Evolutionary conservation across 1,140 invertebrate genomes (phyloP).

Genomic region (Bombus huntii): DNA sequence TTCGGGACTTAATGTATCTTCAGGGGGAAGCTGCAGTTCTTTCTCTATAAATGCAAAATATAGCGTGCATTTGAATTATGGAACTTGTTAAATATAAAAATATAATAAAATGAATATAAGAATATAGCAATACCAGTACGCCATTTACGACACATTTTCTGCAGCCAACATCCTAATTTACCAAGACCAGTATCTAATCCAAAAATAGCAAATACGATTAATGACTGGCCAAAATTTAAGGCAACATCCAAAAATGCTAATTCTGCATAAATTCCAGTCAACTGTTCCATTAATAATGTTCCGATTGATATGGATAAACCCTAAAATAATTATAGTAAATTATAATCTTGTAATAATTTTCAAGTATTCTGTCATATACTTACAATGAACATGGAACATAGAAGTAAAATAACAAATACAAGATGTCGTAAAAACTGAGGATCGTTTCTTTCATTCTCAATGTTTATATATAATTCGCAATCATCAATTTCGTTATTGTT

Average conservation of each 20-base stretch:
- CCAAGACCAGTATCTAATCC: slow-evolving; percentile 88
- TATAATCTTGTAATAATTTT: neutral
- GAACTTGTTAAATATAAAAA: neutral
- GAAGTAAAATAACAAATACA: slow-evolving; percentile 91
- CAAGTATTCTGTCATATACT: slow-evolving; percentile 72
- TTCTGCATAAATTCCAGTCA: slow-evolving; percentile 95
- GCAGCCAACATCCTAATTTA: slow-evolving; percentile 76
- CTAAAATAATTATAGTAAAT: slow-evolving; percentile 71
- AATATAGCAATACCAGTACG: slow-evolving; percentile 60
- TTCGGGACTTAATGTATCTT: slow-evolving; percentile 89
- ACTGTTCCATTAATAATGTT: slow-evolving; percentile 92
- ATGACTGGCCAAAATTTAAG: slow-evolving; percentile 93
- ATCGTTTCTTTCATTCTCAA: slow-evolving; percentile 75
- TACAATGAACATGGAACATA: slow-evolving; percentile 94
- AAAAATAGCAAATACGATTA: slow-evolving; percentile 93
- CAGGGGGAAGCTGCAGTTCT: slow-evolving; percentile 85
- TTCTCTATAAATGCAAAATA: slow-evolving; percentile 58
- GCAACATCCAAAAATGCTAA: slow-evolving; percentile 95
- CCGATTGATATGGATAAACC: slow-evolving; percentile 93
- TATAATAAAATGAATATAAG: slow-evolving; percentile 14
- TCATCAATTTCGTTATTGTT: slow-evolving; percentile 63
- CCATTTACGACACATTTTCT: slow-evolving; percentile 70
- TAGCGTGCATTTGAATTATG: neutral
- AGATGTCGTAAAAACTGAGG: slow-evolving; percentile 92
- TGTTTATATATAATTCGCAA: slow-evolving; percentile 66